Evolutionary conservation across 2,113 vertebrate genomes (phyloP).

Genomic region (Dinomys branickii): DNA sequence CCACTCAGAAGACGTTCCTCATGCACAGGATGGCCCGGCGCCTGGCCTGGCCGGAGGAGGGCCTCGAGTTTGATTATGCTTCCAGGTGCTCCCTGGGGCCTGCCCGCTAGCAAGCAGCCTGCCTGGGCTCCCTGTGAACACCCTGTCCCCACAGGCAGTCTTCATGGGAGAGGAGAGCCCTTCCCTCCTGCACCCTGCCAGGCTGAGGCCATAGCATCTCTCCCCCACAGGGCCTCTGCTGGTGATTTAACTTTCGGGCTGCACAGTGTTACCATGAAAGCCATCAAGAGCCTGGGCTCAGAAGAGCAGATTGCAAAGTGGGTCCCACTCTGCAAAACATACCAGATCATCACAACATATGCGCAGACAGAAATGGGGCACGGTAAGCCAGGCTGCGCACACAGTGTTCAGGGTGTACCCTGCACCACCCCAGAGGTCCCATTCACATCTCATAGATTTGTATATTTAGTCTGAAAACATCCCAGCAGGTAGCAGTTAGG

Average conservation of each 20-base stretch:
- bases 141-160: background rate
- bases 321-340: constrained; percentile 77
- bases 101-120: background rate
- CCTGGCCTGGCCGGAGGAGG: constrained; percentile 80
- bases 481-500: constrained; percentile 22
- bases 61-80: constrained; percentile 76
- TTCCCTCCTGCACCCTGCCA: background rate
- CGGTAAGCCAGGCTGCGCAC: constrained; percentile 76
- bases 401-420: rapidly evolving
- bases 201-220: background rate
- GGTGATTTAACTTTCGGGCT: constrained; percentile 70
- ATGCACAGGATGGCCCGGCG: constrained; percentile 74
- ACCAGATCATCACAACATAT: constrained; percentile 82
- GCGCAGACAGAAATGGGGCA: constrained; percentile 90
- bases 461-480: background rate
- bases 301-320: constrained; percentile 87
- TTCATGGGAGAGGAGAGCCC: background rate
- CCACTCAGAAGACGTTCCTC: constrained; percentile 78
- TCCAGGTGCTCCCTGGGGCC: constrained; percentile 79
- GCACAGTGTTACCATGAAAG: constrained; percentile 76
- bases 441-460: background rate
- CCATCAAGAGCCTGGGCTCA: constrained; percentile 84
- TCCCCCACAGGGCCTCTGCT: constrained; percentile 78
- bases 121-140: background rate
- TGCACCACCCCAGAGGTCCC: background rate